phyloP scores from a whole-genome alignment of 2,888 invertebrate genomes.

The Nomada fabriciana region DNA sequence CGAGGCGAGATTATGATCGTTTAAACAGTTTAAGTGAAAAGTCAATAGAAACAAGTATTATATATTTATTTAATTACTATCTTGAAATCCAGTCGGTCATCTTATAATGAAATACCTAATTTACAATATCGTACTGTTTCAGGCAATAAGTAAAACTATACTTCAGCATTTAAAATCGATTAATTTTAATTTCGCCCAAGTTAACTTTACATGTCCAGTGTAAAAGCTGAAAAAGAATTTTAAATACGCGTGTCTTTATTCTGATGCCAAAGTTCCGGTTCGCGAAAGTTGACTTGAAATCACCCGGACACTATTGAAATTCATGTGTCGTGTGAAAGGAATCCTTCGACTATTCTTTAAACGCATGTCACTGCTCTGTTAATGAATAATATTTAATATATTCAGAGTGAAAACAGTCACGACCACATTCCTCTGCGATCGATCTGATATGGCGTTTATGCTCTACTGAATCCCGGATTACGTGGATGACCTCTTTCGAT shows the following conservation, averaged over 20 bases:
- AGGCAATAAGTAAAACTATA: no score
- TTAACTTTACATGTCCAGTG: no score
- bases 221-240: no score
- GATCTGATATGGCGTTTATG: slow-evolving; percentile 48
- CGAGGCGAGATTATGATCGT: no score
- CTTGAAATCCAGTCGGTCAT: no score
- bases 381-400: slow-evolving; percentile 52
- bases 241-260: not conserved
- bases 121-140: no score
- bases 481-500: slow-evolving; percentile 41
- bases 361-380: slow-evolving; percentile 4
- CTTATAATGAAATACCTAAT: no score
- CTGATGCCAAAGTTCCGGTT: not conserved
- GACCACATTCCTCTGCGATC: slow-evolving; percentile 50
- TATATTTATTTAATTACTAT: no score
- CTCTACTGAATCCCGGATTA: slow-evolving; percentile 55
- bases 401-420: slow-evolving; percentile 38
- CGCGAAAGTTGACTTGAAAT: slow-evolving; percentile 16
- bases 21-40: no score
- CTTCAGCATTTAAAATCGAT: no score
- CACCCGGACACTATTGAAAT: not conserved
- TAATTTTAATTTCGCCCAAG: no score
- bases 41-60: no score
- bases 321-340: slow-evolving; percentile 18
- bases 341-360: slow-evolving; percentile 26